Percentiles rank a stretch among this genome's conserved stretches.
Conservation (phyloP, 2,888 invertebrate species). For the Frankliniella intonsa region DNA sequence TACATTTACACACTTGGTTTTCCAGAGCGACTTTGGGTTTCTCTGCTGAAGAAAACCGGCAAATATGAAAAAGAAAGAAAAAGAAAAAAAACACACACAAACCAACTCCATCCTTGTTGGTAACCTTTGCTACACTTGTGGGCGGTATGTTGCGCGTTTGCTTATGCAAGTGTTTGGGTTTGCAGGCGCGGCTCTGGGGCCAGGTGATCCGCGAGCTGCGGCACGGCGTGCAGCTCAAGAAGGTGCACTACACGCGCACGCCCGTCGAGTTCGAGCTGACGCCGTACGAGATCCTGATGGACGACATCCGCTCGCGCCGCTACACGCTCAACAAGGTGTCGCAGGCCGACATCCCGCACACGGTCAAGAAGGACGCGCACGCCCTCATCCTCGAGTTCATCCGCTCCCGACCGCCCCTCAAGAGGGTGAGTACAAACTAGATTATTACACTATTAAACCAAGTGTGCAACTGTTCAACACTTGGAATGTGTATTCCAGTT, state of each 20-base stretch:
- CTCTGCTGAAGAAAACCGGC: no score
- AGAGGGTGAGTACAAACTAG: slow-evolving; percentile 63
- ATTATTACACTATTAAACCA: no score
- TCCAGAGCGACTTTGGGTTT: no score
- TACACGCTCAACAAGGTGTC: slow-evolving; percentile 83
- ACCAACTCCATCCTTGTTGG: no score
- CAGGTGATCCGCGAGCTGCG: slow-evolving; percentile 90
- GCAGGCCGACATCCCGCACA: slow-evolving; percentile 70
- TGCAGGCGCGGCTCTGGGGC: slow-evolving; percentile 89
- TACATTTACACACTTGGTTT: no score
- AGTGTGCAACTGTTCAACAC: no score
- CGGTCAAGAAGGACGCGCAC: slow-evolving; percentile 91
- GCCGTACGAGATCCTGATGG: slow-evolving; percentile 94
- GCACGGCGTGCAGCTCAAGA: slow-evolving; percentile 88
- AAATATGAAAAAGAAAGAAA: no score
- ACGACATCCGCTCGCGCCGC: slow-evolving; percentile 84
- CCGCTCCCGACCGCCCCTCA: slow-evolving; percentile 86
- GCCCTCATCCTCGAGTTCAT: slow-evolving; percentile 95
- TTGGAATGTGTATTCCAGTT: no score
- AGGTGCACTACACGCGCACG: slow-evolving; percentile 69
- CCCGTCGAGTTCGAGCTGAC: slow-evolving; percentile 90
- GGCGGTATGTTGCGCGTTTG: slow-evolving; percentile 32
- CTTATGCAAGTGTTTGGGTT: slow-evolving; percentile 38
- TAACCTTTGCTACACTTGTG: not conserved
- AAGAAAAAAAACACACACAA: no score